Conservation (phyloP, 2,113 vertebrate species). For the Cettia cetti region DNA sequence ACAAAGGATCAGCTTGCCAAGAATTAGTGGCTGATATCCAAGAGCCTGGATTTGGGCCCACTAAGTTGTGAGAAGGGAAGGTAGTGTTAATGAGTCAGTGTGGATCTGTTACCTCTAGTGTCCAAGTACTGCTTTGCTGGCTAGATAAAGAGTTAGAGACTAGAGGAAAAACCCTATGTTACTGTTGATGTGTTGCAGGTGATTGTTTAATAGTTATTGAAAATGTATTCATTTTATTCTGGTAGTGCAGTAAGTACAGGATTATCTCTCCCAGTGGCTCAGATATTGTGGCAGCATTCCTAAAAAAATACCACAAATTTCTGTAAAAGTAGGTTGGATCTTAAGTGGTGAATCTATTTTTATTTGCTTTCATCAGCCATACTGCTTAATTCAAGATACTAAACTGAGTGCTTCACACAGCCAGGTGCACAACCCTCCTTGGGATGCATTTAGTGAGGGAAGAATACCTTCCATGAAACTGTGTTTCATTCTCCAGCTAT, state of each 20-base stretch:
- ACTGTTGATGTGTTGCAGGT: background rate
- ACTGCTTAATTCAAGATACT: background rate
- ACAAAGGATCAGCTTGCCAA: background rate
- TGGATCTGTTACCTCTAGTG: background rate
- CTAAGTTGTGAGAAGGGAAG: background rate
- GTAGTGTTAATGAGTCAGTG: background rate
- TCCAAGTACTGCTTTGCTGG: background rate
- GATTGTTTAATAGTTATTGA: background rate
- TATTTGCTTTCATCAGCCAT: background rate
- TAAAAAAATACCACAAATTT: background rate
- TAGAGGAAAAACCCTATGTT: background rate
- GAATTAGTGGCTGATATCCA: background rate
- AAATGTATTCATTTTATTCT: background rate
- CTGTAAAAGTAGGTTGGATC: background rate
- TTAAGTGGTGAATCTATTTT: background rate
- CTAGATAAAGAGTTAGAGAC: background rate
- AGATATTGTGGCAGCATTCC: background rate
- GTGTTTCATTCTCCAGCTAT: background rate
- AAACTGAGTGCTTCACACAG: background rate
- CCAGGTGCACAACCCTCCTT: background rate
- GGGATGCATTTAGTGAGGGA: background rate
- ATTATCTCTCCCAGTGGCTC: background rate
- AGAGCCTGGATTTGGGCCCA: background rate
- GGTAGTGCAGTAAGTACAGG: background rate
- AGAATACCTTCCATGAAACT: background rate